Conservation (phyloP, 2,888 invertebrate species). For the Abrostola tripartita region DNA sequence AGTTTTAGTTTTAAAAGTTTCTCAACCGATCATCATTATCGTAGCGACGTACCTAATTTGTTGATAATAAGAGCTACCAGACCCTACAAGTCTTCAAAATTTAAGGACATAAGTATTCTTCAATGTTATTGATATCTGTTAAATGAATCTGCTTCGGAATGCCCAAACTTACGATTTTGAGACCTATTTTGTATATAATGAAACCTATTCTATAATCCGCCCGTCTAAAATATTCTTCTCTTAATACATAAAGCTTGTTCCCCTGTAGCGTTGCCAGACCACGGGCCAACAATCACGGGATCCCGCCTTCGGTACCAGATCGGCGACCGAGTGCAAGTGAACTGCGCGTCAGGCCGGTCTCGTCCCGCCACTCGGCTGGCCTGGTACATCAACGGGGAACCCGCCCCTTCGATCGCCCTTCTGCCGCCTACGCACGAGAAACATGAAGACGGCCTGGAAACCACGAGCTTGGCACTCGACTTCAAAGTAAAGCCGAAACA, state of each 20-base stretch:
- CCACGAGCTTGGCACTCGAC: slow-evolving; percentile 92
- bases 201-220: no score
- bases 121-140: no score
- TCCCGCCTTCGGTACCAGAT: slow-evolving; percentile 94
- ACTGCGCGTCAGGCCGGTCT: slow-evolving; percentile 94
- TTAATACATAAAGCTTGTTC: slow-evolving; percentile 14
- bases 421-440: slow-evolving; percentile 83
- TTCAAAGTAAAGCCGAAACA: slow-evolving; percentile 94
- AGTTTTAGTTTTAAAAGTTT: no score
- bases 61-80: no score
- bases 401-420: slow-evolving; percentile 88
- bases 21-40: no score
- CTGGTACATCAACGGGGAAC: slow-evolving; percentile 96
- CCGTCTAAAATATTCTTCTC: not conserved
- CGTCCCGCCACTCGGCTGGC: slow-evolving; percentile 94
- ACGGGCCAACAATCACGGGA: slow-evolving; percentile 94
- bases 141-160: no score
- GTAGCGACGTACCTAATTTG: no score
- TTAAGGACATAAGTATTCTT: no score
- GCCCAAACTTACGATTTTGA: no score
- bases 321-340: slow-evolving; percentile 94
- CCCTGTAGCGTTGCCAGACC: slow-evolving; percentile 91
- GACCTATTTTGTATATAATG: no score
- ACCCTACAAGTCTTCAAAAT: no score
- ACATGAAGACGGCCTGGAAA: slow-evolving; percentile 91